Evolutionary conservation across 2,797 vertebrate species (phyloP).

Genomic region (Cyprinella venusta): DNA sequence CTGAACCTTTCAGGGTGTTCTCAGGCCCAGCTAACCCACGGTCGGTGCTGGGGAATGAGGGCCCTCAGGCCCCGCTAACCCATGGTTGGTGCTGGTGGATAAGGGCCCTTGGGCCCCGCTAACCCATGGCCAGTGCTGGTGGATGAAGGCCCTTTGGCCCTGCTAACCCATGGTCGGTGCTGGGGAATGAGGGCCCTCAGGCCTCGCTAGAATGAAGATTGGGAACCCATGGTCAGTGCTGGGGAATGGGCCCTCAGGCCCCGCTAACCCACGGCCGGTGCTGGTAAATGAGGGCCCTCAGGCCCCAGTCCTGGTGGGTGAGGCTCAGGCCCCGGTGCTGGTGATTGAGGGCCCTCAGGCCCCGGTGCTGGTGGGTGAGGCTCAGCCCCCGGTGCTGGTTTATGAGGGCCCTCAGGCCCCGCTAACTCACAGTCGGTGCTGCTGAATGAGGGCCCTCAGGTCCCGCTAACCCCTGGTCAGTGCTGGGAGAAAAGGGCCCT

Average conservation of each 20-base stretch:
- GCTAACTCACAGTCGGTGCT: neutral
- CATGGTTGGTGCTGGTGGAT: neutral
- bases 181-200: neutral
- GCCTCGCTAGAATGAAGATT: slow-evolving; percentile 3
- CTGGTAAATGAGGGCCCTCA: neutral
- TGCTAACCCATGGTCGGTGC: neutral
- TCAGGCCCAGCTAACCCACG: neutral
- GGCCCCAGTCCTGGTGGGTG: neutral
- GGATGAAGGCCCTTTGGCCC: neutral
- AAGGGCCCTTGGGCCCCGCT: neutral
- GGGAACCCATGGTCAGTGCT: neutral
- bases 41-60: neutral
- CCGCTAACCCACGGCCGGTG: neutral
- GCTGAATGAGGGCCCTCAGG: neutral
- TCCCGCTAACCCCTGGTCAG: neutral
- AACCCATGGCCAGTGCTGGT: neutral
- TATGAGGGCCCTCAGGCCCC: neutral
- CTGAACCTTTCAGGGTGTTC: slow-evolving; percentile 28
- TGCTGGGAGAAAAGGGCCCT: neutral
- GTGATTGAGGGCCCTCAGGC: neutral
- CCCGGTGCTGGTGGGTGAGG: neutral
- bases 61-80: slow-evolving; percentile 9
- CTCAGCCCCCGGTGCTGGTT: neutral
- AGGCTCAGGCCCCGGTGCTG: neutral
- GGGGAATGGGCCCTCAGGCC: neutral